Base-by-base conservation (phyloP, 37 sponge, comb jelly and placozoan genomes). In the Agelas oroides region DNA sequence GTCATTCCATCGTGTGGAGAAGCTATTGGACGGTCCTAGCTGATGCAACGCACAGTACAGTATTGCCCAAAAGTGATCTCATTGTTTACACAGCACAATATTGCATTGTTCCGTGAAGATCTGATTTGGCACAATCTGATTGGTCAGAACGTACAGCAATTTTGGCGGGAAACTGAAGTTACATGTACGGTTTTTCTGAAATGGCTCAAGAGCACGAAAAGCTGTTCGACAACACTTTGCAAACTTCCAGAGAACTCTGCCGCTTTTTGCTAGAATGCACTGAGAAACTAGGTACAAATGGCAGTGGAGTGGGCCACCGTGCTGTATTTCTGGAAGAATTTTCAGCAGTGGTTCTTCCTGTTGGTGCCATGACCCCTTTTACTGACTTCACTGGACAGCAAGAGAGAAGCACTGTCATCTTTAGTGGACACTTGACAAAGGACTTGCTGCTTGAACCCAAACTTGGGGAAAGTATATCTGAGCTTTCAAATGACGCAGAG, bases 71-170 rank as follows among this genome's bases (percentile, higher is more conserved):
- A 46, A 12, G 46, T 8, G 8, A 46, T 8, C 6, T 3, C n/a
- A n/a, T n/a, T n/a, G n/a, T n/a, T n/a, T n/a, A n/a, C n/a, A n/a
- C n/a, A n/a, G n/a, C n/a, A 46, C 8, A 46, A 46, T 46, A 46
- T 3, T 12, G 6, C 46, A 46, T 46, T 46, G 46, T 46, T 46
- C 8, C 46, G 46, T 46, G 8, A 46, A 0, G 15, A 1, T 25
- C 57, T 53, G 56, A 75, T 55, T 55, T 53, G 75, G 55, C 75
- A 75, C 30, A 25, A 75, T 55, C 58, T 75, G 75, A 75, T 75
- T 75, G 75, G 75, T 54, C 14, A 56, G 32, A 19, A 19, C 27
- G 33, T 67, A 14, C 11, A 19, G 34, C 8, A 34, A 71, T 36
- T 2, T 55, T 30, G 34, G 24, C 16, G 40, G 19, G 41, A 21